Evolutionary conservation across 1,140 invertebrate species (phyloP).

Genomic region (Rhyacophila brunnea): DNA sequence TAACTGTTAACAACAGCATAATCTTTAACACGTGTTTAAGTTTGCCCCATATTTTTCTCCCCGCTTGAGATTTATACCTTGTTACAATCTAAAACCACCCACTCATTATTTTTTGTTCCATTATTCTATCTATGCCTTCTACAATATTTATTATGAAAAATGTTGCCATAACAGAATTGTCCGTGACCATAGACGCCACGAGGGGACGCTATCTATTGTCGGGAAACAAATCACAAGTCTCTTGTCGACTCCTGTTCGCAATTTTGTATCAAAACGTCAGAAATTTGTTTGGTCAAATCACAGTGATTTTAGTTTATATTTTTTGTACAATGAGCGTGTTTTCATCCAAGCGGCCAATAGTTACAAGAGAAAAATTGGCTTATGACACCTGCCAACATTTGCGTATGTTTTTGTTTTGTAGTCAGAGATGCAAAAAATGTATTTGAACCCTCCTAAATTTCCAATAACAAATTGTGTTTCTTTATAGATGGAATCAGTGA

Average conservation of each 20-base stretch:
- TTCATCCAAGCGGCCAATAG: constrained; percentile 6
- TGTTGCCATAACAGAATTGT: background rate
- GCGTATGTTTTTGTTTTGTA: constrained; percentile 26
- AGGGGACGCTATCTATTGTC: constrained; percentile 17
- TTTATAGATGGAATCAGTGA: constrained; percentile 18
- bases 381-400: constrained; percentile 14
- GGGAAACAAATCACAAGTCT: background rate
- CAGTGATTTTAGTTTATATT: background rate
- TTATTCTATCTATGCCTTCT: too few species aligned
- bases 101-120: too few species aligned
- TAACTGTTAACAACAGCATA: too few species aligned
- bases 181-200: constrained; percentile 17
- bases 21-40: too few species aligned
- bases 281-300: too few species aligned
- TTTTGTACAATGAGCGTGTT: constrained; percentile 18
- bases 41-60: too few species aligned
- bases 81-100: too few species aligned
- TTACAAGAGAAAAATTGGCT: constrained; percentile 17
- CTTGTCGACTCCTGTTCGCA: background rate
- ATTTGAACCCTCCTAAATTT: constrained; percentile 2
- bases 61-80: too few species aligned
- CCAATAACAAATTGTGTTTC: background rate
- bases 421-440: constrained; percentile 11
- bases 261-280: too few species aligned
- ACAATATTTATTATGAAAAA: background rate